These are phyloP conservation scores for Paramisgurnus dabryanus DNA, from an alignment of 2,113 vertebrate genomes.

Conservation along the genomic window DNA sequence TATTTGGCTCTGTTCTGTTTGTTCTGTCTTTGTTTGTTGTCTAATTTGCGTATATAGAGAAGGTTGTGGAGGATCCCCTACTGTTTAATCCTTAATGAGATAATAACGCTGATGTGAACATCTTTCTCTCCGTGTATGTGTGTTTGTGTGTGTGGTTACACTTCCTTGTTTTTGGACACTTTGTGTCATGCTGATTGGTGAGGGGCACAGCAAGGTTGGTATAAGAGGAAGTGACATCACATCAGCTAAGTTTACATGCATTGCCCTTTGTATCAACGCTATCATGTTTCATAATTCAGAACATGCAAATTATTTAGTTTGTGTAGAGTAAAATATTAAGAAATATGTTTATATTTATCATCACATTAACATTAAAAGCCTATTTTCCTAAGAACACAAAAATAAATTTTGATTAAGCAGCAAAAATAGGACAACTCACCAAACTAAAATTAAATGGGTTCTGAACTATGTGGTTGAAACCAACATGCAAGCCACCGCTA, in stretches of 20 bases:
- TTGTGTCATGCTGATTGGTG: conserved; percentile 30
- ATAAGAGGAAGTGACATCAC: conserved; percentile 39
- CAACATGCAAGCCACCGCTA: too few relatives aligned
- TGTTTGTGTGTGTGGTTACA: conserved; percentile 13
- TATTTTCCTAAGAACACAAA: neutral
- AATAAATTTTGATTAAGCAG: too few relatives aligned
- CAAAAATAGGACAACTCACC: too few relatives aligned
- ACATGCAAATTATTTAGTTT: neutral
- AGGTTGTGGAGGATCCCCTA: conserved; percentile 59
- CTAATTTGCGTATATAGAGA: conserved; percentile 66
- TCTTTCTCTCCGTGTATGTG: conserved; percentile 9
- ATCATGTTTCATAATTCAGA: conserved; percentile 5
- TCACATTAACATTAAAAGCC: neutral
- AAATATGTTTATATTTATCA: neutral
- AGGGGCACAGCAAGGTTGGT: neutral
- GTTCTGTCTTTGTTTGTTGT: conserved; percentile 65
- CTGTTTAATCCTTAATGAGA: conserved; percentile 52
- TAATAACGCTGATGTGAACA: conserved; percentile 47
- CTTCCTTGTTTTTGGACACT: conserved; percentile 35
- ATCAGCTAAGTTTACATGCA: conserved; percentile 9
- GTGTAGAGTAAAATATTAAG: neutral
- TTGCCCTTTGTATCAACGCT: conserved; percentile 19
- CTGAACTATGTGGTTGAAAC: too few relatives aligned
- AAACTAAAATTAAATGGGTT: too few relatives aligned
- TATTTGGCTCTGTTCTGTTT: conserved; percentile 62